Base-by-base conservation (phyloP, 64 coral and sea anemone species). In the Exaiptasia diaphana region DNA sequence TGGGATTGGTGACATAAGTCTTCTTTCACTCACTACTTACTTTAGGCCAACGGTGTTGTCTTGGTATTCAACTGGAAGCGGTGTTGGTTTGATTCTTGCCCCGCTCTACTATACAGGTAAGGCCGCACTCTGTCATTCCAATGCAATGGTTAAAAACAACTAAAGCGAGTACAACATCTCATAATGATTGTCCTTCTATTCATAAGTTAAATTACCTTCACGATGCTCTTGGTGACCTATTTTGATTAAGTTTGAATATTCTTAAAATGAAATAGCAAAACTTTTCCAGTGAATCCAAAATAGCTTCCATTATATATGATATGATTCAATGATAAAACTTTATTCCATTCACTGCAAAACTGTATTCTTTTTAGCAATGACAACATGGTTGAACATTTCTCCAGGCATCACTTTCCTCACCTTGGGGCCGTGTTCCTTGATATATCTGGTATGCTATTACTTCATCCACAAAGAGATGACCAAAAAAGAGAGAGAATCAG, bases 71-170 rank as follows among this genome's bases (percentile, higher is more conserved):
- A 58, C 83, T 0, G 90, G 90, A 57, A 93, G 68, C 0, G 90
- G 90, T 6, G 18, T 73, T 1, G 90, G 90, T 0, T 77, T 77
- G 44, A 18, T 81, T 5, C 31, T 22, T 17, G 77, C 76, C 0
- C 77, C 90, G 4, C 53, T 87, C 3, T 93, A 87, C 33, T 93
- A 93, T 23, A 77, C 71, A 14, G 90, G 90, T 87, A 71, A 65
- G 52, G 52, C n/a, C n/a, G n/a, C n/a, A n/a, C n/a, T n/a, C n/a
- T n/a, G n/a, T n/a, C n/a, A n/a, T n/a, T n/a, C n/a, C n/a, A 1
- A 54, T 54, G 14, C 50, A 14, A 54, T 20, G 3, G 50, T 46
- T 46, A 46, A 46, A 46, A 15, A 15, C 43, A 46, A 46, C 5
- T 46, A 15, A 46, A 46, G 6, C 15, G 15, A 46, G 43, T 46